Percentiles rank a stretch among this genome's conserved stretches.
phyloP scores from a whole-genome alignment of 2,888 invertebrate species.

The Cryptops parisi region DNA sequence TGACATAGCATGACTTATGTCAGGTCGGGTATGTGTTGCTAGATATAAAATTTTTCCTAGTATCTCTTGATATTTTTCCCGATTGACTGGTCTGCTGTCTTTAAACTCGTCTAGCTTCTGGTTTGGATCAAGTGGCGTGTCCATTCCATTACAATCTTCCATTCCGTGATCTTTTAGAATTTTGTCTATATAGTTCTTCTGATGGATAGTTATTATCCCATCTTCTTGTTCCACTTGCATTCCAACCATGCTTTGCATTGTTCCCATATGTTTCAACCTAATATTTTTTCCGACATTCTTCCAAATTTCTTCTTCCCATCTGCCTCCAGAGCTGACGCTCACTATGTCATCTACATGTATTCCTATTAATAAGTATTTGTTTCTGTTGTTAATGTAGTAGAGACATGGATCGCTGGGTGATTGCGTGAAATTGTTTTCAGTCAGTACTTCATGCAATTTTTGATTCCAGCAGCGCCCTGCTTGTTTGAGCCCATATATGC shows the following conservation, averaged over 20 bases:
- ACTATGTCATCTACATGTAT: not conserved
- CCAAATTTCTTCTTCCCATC: not conserved
- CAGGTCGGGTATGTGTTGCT: conserved; percentile 19
- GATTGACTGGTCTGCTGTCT: conserved; percentile 4
- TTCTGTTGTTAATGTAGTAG: not conserved
- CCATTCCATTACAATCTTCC: conserved; percentile 12
- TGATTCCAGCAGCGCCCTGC: conserved; percentile 15
- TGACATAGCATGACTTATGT: conserved; percentile 18
- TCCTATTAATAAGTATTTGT: not conserved
- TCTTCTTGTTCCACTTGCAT: conserved; percentile 4
- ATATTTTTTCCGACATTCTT: no score
- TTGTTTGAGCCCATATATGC: conserved; percentile 18
- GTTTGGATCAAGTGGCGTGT: conserved; percentile 9
- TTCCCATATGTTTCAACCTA: no score
- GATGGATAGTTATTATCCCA: not conserved
- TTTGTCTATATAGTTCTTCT: conserved; percentile 11
- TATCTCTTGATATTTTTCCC: conserved; percentile 12
- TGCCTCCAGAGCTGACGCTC: no score
- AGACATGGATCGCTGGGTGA: not conserved
- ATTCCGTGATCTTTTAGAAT: conserved; percentile 14
- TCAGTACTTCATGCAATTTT: conserved; percentile 11
- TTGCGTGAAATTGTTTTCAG: conserved; percentile 9
- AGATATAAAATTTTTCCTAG: conserved; percentile 19
- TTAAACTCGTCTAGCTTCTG: conserved; percentile 3
- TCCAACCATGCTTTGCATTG: not conserved